Evolutionary conservation across 2,888 invertebrate genomes (phyloP), one percentile per base, ranked within the genome.

Genomic region (Ennomos fuscantarius): DNA sequence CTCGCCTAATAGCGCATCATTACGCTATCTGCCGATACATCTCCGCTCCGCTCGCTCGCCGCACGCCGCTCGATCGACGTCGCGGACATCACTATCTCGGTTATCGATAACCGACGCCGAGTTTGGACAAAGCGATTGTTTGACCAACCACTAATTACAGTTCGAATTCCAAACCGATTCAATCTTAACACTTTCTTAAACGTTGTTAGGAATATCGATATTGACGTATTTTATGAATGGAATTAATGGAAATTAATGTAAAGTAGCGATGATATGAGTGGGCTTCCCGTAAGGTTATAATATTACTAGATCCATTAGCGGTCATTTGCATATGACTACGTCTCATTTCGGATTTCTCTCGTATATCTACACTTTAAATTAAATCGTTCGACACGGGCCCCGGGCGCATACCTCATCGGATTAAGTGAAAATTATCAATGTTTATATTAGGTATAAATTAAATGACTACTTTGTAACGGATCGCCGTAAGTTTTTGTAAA

Each of bases 11-110:
- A 82, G 86, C 81, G 74, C 79, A 81, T 87, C 87, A 89, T 90
- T 89, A 89, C 82, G 75, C 74, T 88, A 89, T 90, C 88, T 82
- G 70, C 75, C 82, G 86, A 86, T 89, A 86, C 83, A 87, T 89
- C 89, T 84, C 69, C 72, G 74, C 72, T 70, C 60, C 63, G 62
- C 62, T 60, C 54, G 57, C 37, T 13, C 46, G 45, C 56, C 35
- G 45, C 32, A 34, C 35, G 64, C 70, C 74, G 66, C 74, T 31
- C 70, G 70, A 73, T 75, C 78, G 74, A 74, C 73, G 63, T 72
- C 79, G 68, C 32, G 10, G 32, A 13, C 82, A 81, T 84, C 84
- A 84, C 83, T 86, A 86, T 86, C 83, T 81, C 68, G 70, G 74
- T 71, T 74, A 85, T 86, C 86, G 82, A 82, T 81, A 81, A 75